Evolutionary conservation across 2,888 invertebrate genomes (phyloP).

Genomic region (Epicampocera succincta): DNA sequence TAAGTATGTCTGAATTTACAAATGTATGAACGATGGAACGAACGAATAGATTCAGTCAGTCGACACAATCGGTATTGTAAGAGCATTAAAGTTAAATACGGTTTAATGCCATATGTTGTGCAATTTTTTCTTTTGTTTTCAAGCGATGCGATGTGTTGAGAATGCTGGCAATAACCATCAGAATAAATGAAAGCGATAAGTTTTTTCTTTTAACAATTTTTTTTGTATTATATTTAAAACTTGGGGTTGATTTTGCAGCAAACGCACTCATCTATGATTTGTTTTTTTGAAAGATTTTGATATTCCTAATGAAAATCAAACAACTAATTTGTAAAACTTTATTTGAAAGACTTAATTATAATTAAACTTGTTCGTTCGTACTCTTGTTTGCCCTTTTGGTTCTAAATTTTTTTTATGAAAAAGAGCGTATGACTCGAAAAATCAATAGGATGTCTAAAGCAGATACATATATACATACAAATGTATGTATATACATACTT

Average conservation of each 20-base stretch:
- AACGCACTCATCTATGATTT: conserved; percentile 52
- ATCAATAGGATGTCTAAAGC: conserved; percentile 24
- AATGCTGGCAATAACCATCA: conserved; percentile 33
- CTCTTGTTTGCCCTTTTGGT: conserved; percentile 9
- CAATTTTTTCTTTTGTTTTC: conserved; percentile 65
- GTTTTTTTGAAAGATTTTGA: conserved; percentile 44
- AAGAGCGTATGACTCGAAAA: conserved; percentile 21
- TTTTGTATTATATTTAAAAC: conserved; percentile 2
- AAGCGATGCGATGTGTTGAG: conserved; percentile 39
- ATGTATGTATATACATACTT: not conserved
- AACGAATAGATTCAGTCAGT: conserved; percentile 4
- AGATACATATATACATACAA: not conserved
- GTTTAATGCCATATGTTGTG: conserved; percentile 71
- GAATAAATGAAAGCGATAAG: conserved; percentile 29
- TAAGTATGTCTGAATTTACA: not conserved
- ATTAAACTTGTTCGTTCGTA: conserved; percentile 48
- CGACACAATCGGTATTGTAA: conserved; percentile 55
- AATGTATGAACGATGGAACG: not conserved
- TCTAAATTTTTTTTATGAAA: conserved; percentile 9
- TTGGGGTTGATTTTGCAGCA: conserved; percentile 43
- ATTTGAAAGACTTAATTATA: conserved; percentile 62
- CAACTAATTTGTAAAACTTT: conserved; percentile 63
- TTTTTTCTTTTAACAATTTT: conserved; percentile 8
- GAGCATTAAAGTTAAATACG: conserved; percentile 66
- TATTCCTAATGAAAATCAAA: conserved; percentile 65